Conservation (phyloP, 2,888 invertebrate genomes). For the Galerucella nymphaeae region DNA sequence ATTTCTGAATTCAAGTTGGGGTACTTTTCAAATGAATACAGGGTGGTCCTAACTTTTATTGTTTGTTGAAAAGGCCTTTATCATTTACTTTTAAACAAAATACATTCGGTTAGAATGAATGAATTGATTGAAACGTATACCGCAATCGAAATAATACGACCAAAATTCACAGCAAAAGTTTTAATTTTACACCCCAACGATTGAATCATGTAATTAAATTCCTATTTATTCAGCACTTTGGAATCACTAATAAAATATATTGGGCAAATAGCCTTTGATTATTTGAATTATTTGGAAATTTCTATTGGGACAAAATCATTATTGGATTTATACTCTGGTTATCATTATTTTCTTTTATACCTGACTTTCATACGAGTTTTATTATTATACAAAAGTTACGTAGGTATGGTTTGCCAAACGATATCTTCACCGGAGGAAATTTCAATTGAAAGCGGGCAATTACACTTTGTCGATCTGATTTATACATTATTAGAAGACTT, state of each 20-base stretch:
- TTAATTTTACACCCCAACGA: background rate
- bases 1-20: no score
- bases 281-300: slow-evolving; percentile 13
- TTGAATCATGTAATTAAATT: background rate
- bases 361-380: background rate
- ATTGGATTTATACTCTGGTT: background rate
- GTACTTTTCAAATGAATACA: no score
- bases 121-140: background rate
- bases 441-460: background rate
- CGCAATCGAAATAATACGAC: background rate
- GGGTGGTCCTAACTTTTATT: no score
- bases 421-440: background rate
- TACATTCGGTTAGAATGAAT: background rate
- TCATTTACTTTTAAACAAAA: background rate
- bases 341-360: background rate
- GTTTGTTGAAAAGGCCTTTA: background rate
- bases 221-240: slow-evolving; percentile 8
- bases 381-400: background rate
- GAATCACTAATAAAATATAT: slow-evolving; percentile 6
- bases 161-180: background rate
- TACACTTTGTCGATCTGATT: background rate
- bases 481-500: background rate
- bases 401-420: background rate
- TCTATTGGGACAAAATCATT: background rate
- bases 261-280: background rate